Base-by-base conservation (phyloP, 2,113 vertebrate species). In the Plestiodon gilberti region DNA sequence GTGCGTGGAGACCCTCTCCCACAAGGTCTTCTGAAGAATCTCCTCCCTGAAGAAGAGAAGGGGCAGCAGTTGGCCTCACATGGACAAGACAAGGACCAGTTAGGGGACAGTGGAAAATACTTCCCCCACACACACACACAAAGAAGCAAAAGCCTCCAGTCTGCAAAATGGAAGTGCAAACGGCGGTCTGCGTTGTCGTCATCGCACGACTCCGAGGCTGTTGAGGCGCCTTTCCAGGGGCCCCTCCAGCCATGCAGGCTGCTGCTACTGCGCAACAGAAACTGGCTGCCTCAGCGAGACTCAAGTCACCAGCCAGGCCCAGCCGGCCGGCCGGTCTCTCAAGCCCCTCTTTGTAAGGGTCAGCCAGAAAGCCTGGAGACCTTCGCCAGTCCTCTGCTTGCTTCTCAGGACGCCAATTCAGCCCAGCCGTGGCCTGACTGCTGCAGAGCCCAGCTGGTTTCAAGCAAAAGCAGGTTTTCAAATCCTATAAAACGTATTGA, bases 1-100 rank as follows among this genome's bases (percentile, higher is more conserved):
- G 75, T 99, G 99, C n/a, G 98, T 99, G 61, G 98, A 99, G 48
- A 99, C 98, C 64, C 98, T 97, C 90, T 99, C 99, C 99, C 99
- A 99, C 65, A 99, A 93, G 65, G 98, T 98, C 86, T 98, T 98
- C 93, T 99, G 98, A 83, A 99, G 97, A 84, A 99, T 99, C 67
- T 98, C 96, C 92, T 99, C 99, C 99, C 99, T 99, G 90, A 87
- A 91, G 28, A 18, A 91, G 86, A 89, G 61, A 89, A 59, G 5
- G 23, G 84, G 84, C 43, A 86, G 20, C 15, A 2, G 22, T 1
- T 69, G 4, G 14, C 11, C 33, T 28, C 17, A 17, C 64, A 14
- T 9, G 3, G 10, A 7, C 15, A 17, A 9, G 5, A 2, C 1
- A 35, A 1, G 9, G 30, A 17, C 40, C 7, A n/a, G n/a, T n/a